phyloP scores from a whole-genome alignment of 2,888 invertebrate species.

The Doris montereyensis region DNA sequence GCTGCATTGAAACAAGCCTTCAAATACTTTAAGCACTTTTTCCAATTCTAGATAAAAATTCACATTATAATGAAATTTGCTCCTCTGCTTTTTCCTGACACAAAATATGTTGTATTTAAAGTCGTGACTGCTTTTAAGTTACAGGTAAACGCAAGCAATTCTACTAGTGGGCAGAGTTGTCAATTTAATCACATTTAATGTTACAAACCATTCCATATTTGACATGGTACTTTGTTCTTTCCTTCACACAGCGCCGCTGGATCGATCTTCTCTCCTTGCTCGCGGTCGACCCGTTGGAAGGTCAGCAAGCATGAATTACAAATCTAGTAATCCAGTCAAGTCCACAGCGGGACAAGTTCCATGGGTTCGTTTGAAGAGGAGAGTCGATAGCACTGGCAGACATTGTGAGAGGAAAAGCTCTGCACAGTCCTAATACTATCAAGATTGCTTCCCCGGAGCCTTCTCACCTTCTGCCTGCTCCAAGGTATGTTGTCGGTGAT shows the following conservation, averaged over 20 bases:
- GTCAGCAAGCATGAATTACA: slow-evolving; percentile 39
- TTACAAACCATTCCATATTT: too few species aligned
- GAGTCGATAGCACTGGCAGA: slow-evolving; percentile 34
- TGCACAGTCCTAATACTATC: slow-evolving; percentile 56
- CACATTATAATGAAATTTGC: too few species aligned
- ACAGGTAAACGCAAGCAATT: too few species aligned
- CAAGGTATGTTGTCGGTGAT: too few species aligned
- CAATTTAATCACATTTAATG: neutral
- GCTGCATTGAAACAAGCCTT: too few species aligned
- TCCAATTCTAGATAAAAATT: too few species aligned
- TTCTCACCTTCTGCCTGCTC: slow-evolving; percentile 49
- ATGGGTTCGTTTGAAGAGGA: slow-evolving; percentile 40
- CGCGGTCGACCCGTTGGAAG: slow-evolving; percentile 22
- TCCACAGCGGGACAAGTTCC: slow-evolving; percentile 44
- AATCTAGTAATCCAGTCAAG: slow-evolving; percentile 37
- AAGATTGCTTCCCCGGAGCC: slow-evolving; percentile 60
- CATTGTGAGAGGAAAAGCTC: slow-evolving; percentile 22
- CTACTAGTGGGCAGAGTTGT: neutral
- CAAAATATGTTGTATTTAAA: too few species aligned
- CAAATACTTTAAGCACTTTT: too few species aligned
- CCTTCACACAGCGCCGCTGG: neutral
- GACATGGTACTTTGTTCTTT: too few species aligned
- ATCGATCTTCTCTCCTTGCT: neutral
- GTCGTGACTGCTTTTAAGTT: too few species aligned
- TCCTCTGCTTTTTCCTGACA: too few species aligned